phyloP scores from a whole-genome alignment of 1,140 invertebrate genomes.

The Caenorhabditis remanei region DNA sequence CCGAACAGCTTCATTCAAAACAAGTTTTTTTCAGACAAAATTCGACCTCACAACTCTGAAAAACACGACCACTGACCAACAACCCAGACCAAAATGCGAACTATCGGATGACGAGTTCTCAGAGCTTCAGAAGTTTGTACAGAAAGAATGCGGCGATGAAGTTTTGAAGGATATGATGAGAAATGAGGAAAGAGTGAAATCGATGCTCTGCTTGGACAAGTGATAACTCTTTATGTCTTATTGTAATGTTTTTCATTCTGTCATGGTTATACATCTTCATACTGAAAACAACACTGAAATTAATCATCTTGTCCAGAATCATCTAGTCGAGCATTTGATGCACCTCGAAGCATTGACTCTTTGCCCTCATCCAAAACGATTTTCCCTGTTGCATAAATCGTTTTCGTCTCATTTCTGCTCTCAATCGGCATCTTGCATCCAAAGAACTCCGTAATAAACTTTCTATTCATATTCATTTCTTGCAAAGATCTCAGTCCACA shows the following conservation, averaged over 20 bases:
- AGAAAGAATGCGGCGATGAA: slow-evolving; percentile 15
- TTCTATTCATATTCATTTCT: not conserved
- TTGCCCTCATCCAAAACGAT: too few relatives aligned
- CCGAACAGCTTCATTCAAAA: not conserved
- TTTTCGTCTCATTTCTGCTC: not conserved
- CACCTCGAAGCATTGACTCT: too few relatives aligned
- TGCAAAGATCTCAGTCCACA: not conserved
- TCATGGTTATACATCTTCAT: not conserved
- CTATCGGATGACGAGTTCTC: not conserved
- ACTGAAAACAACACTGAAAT: not conserved
- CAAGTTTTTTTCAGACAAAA: not conserved
- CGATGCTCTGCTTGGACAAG: not conserved
- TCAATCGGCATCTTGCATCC: not conserved
- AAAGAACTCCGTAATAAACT: not conserved
- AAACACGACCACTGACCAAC: not conserved
- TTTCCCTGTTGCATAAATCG: too few relatives aligned
- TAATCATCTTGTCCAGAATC: too few relatives aligned
- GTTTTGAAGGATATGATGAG: not conserved
- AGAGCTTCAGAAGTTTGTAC: not conserved
- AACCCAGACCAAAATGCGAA: not conserved
- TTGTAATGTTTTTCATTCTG: not conserved
- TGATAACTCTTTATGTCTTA: not conserved
- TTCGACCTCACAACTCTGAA: not conserved
- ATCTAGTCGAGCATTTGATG: too few relatives aligned
- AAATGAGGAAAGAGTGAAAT: not conserved